Conservation (phyloP, 1,140 invertebrate genomes). For the Tetranychus urticae region DNA sequence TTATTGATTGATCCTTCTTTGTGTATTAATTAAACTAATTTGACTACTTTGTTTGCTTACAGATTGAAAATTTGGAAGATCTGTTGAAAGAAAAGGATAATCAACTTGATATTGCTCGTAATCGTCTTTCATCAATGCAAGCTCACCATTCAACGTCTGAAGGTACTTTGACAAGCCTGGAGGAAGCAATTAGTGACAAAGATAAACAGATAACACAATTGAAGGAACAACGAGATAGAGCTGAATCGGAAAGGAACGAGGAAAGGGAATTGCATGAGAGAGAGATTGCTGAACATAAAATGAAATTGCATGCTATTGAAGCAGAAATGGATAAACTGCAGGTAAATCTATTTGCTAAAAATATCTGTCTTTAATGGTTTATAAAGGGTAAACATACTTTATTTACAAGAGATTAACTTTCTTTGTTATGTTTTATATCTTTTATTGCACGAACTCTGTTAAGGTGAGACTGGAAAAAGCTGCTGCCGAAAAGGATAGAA, state of each 20-base stretch:
- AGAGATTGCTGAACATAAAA: slow-evolving; percentile 79
- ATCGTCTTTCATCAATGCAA: slow-evolving; percentile 62
- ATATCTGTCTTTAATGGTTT: not conserved
- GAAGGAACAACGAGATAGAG: slow-evolving; percentile 67
- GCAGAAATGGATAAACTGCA: slow-evolving; percentile 68
- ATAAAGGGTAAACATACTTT: not conserved
- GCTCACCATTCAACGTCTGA: slow-evolving; percentile 74
- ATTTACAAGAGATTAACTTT: not conserved
- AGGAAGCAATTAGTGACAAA: slow-evolving; percentile 87
- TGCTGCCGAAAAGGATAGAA: slow-evolving; percentile 60
- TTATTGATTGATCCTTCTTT: not conserved
- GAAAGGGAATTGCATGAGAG: slow-evolving; percentile 78
- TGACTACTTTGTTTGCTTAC: not conserved
- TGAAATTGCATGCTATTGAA: slow-evolving; percentile 67
- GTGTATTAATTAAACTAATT: not conserved
- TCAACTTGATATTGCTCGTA: slow-evolving; percentile 79
- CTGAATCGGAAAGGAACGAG: slow-evolving; percentile 88
- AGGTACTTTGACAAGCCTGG: slow-evolving; percentile 65
- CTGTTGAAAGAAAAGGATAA: slow-evolving; percentile 91
- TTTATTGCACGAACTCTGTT: slow-evolving; percentile 13
- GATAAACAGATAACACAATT: slow-evolving; percentile 85
- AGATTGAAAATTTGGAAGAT: slow-evolving; percentile 93
- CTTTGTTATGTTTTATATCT: not conserved
- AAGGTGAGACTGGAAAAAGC: slow-evolving; percentile 56
- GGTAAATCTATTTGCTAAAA: not conserved